phyloP scores from a whole-genome alignment of 2,888 invertebrate genomes.

The Drosophila peninsularis region DNA sequence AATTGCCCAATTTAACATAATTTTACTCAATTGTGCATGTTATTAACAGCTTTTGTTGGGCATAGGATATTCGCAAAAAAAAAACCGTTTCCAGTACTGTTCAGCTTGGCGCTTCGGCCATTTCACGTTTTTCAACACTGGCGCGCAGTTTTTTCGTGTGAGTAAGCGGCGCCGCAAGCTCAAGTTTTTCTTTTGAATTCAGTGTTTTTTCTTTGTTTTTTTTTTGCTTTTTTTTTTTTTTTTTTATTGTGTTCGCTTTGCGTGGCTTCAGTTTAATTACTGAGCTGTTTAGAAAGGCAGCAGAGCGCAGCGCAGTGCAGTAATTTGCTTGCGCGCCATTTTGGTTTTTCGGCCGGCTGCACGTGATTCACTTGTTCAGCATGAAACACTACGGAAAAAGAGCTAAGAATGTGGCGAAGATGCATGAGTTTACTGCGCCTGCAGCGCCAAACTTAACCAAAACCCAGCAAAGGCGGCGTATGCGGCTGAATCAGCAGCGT shows the following conservation, averaged over 20 bases:
- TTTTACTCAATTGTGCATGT: neutral
- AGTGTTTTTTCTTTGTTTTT: neutral
- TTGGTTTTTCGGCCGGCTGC: neutral
- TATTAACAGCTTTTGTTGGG: neutral
- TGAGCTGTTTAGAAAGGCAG: too few species aligned
- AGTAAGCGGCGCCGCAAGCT: neutral
- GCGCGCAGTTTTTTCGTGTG: neutral
- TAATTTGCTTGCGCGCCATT: slow-evolving; percentile 9
- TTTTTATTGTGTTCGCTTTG: neutral
- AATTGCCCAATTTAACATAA: neutral
- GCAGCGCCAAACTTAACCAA: neutral
- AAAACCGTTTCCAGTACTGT: slow-evolving; percentile 9
- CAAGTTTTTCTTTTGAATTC: neutral
- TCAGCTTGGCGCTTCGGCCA: neutral
- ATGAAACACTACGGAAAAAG: too few species aligned
- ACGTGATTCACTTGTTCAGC: neutral
- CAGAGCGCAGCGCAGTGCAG: neutral
- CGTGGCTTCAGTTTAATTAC: too few species aligned
- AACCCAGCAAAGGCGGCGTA: neutral
- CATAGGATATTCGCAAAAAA: neutral
- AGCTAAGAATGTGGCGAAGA: neutral
- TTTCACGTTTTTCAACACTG: neutral
- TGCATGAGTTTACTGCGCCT: neutral
- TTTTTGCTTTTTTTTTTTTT: neutral
- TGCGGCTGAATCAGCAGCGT: neutral